Base-by-base conservation (phyloP, 1,140 invertebrate species). In the Stratiolaelaps scimitus region DNA sequence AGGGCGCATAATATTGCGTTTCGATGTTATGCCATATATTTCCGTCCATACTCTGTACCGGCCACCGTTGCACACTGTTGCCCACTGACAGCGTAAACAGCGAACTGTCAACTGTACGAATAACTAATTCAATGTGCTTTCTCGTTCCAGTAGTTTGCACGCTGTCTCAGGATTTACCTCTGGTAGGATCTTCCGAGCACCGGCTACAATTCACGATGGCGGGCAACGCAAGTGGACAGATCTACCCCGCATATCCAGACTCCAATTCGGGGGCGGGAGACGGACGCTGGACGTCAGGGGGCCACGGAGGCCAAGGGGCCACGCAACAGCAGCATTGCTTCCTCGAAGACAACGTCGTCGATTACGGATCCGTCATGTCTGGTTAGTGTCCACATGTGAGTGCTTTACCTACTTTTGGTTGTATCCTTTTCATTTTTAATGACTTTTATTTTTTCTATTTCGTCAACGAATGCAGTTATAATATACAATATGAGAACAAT, bases 341-440 rank as follows among this genome's bases (percentile, higher is more conserved):
- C 53, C 53, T 60, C 34, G 53, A 60, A 23, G 53, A 60, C 34
- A 60, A 60, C 53, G 53, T 60, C 23, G 53, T 60, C 53, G 53
- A 60, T 34, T 60, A 60, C 23, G 53, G 53, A 60, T 60, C 53
- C 53, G 53, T 60, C 53, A 60, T 60, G 53, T 60, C 53, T 60
- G 53, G 53, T 60, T 60, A 26, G 53, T 60, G n/a, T 60, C 23
- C 26, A 48, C 47, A 48, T 20, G 47, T 60, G 26, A 26, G 53
- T 60, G 13, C 17, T 17, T 40, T 40, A 40, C 10, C 10, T 40
- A 40, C 10, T 40, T 40, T 40, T 40, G 34, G 34, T 40, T 40
- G 4, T n/a, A n/a, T 40, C 10, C 34, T 40, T 6, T 40, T 40
- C 10, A 40, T 6, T 40, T 40, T 4, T 6, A 40, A 40, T 40